Evolutionary conservation across 2,888 invertebrate genomes (phyloP), one percentile per base, ranked within the genome.

Genomic region (Eupelmus urozonus): DNA sequence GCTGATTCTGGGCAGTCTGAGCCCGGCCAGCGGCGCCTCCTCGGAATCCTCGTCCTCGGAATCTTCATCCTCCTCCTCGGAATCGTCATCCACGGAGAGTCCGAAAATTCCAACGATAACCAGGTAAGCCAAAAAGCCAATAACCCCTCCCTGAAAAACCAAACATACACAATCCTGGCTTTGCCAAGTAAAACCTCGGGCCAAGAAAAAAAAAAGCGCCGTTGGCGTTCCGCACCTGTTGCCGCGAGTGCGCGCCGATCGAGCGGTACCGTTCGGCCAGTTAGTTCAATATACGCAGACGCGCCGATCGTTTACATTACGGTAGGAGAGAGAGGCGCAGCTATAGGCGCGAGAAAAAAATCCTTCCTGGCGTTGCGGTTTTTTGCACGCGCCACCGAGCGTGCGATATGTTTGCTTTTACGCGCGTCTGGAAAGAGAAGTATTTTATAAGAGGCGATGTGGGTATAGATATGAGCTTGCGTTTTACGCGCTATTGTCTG

Each of bases 241-340:
- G 51, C 23, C 25, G 16, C 18, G 66, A 74, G 57, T 66, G 34
- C 45, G 51, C 65, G 34, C 42, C 18, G 18, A 18, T n/a, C n/a
- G n/a, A n/a, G n/a, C n/a, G n/a, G 57, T 79, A 79, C 79, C 79
- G 79, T 79, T 79, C 73, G 79, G 3, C 40, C 76, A 23, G 72
- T 79, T 72, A 72, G 40, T 59, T 70, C 79, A 76, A 79, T 75
- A 72, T 40, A 63, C 34, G 57, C 55, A n/a, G 51, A 55, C 20
- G 45, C 70, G 20, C 34, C 49, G 29, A 63, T 74, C 51, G 75
- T 66, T 75, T 75, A 57, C 66, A 55, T 74, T 66, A 70, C 78
- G 70, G 59, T 66, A 65, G 40, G 45, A 57, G 29, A 45, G 3
- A 51, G 53, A 63, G 9, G 25, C 16, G 40, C n/a, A n/a, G 27